phyloP scores from a whole-genome alignment of 2,113 vertebrate species.

The Pheucticus melanocephalus region DNA sequence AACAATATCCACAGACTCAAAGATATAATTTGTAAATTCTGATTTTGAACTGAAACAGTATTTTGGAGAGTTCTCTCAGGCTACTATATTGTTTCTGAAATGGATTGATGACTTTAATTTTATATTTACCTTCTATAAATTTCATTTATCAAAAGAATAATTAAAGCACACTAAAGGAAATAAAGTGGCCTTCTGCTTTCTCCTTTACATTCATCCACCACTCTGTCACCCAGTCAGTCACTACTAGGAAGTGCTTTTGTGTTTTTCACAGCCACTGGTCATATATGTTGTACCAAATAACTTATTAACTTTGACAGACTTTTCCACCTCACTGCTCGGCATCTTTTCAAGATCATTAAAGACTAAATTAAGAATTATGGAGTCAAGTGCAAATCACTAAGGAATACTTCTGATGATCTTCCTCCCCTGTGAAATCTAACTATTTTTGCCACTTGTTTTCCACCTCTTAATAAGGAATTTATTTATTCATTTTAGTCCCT shows the following conservation, averaged over 20 bases:
- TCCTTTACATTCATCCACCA: not conserved
- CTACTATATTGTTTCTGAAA: not conserved
- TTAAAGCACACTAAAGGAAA: not conserved
- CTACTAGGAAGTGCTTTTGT: not conserved
- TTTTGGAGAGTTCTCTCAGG: not conserved
- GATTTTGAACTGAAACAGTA: not conserved
- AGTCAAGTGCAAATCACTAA: not conserved
- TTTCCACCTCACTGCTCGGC: not conserved
- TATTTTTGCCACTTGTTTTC: not conserved
- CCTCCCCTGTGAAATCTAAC: not conserved
- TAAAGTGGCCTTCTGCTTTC: not conserved
- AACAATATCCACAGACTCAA: not conserved
- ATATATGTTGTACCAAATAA: not conserved
- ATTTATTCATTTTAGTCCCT: not conserved
- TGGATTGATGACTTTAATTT: not conserved
- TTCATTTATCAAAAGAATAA: not conserved
- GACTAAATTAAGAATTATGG: not conserved
- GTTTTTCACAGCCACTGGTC: not conserved
- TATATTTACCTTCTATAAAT: not conserved
- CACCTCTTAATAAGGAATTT: not conserved
- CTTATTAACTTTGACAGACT: not conserved
- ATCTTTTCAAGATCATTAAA: constrained; percentile 5
- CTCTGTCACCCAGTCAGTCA: not conserved
- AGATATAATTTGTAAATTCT: not conserved
- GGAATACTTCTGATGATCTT: not conserved